A percentile compares a stretch with the other conserved stretches of the same genome.
Evolutionary conservation across 2,888 invertebrate species (phyloP).

Genomic region (Leptopilina syphax): DNA sequence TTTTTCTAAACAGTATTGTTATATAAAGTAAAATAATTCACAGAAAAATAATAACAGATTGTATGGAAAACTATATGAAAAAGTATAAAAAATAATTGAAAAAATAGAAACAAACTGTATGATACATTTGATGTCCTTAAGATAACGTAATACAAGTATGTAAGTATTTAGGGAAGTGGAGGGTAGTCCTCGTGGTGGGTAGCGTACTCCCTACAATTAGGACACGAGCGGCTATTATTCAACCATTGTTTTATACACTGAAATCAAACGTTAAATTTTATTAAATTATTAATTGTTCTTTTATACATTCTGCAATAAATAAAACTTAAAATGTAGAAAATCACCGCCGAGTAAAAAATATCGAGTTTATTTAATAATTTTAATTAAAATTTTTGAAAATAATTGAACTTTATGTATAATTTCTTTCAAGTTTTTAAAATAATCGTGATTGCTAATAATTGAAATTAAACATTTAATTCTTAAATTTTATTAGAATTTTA

Average conservation of each 20-base stretch:
- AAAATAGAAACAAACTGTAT: neutral
- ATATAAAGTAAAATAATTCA: no score
- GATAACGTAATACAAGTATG: neutral
- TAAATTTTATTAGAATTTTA: no score
- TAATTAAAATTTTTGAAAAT: no score
- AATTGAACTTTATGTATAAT: no score
- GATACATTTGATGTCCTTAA: neutral
- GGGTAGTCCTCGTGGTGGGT: conserved; percentile 65
- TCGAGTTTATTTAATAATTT: no score
- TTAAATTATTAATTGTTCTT: conserved; percentile 10
- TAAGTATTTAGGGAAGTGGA: conserved; percentile 55
- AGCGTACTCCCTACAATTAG: conserved; percentile 61
- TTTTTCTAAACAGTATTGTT: no score
- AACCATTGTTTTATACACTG: conserved; percentile 66
- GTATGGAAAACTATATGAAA: no score
- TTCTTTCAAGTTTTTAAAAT: no score
- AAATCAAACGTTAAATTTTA: conserved; percentile 44
- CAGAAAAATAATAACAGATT: neutral
- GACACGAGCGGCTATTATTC: conserved; percentile 59
- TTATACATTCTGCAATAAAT: neutral
- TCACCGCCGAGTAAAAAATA: neutral
- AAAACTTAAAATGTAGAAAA: neutral
- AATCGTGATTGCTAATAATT: no score
- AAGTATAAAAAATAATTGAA: no score
- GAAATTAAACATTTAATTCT: no score